phyloP scores from a whole-genome alignment of 2,888 invertebrate species.

The Oegoconia quadripuncta region DNA sequence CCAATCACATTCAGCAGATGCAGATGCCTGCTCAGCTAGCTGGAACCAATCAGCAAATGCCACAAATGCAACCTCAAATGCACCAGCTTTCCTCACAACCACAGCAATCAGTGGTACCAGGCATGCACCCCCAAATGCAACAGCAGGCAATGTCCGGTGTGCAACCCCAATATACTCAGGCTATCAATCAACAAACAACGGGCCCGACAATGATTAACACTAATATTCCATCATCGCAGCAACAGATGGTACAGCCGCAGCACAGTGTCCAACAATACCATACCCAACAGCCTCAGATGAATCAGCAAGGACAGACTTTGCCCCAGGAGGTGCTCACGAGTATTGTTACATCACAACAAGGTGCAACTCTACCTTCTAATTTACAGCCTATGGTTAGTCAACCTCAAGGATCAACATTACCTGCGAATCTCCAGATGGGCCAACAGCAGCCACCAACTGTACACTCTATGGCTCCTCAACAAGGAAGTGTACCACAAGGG shows the following conservation, averaged over 20 bases:
- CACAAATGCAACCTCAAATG: conserved; percentile 75
- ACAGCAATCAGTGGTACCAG: conserved; percentile 69
- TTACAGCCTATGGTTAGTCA: conserved; percentile 68
- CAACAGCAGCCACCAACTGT: conserved; percentile 69
- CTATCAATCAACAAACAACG: conserved; percentile 68
- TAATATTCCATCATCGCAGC: conserved; percentile 67
- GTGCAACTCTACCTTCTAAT: conserved; percentile 66
- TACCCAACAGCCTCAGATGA: conserved; percentile 70
- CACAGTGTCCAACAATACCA: conserved; percentile 74
- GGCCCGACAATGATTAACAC: conserved; percentile 68
- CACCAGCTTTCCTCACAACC: conserved; percentile 73
- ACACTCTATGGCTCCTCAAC: conserved; percentile 68
- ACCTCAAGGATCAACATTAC: conserved; percentile 80
- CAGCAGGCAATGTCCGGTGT: conserved; percentile 69
- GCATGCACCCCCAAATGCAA: conserved; percentile 74
- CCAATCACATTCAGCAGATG: conserved; percentile 76
- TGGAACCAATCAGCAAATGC: conserved; percentile 69
- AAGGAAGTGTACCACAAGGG: conserved; percentile 78
- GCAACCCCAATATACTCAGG: conserved; percentile 76
- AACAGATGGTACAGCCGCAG: conserved; percentile 70
- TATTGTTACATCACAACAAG: conserved; percentile 73
- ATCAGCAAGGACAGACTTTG: conserved; percentile 69
- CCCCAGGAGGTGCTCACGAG: conserved; percentile 72
- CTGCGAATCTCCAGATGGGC: conserved; percentile 77
- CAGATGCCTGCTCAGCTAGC: conserved; percentile 68